Percentiles rank a stretch among this genome's conserved stretches.
phyloP scores from a whole-genome alignment of 2,888 invertebrate species.

The Polydrusus cervinus region DNA sequence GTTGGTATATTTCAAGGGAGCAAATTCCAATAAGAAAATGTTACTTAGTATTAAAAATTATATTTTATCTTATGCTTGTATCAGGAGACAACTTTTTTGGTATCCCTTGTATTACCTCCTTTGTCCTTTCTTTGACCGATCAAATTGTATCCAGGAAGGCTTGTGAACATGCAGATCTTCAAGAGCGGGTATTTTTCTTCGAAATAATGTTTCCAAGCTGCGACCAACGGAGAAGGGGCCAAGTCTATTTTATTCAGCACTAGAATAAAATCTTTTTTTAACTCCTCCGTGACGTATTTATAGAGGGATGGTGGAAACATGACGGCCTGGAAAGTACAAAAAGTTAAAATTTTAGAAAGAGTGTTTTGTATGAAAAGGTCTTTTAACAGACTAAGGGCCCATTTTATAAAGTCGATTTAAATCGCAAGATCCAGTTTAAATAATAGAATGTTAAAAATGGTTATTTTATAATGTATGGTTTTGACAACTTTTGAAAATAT shows the following conservation, averaged over 20 bases:
- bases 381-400: too few relatives aligned
- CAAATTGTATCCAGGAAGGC: constrained; percentile 84
- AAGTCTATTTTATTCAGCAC: constrained; percentile 95
- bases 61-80: too few relatives aligned
- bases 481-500: too few relatives aligned
- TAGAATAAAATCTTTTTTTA: constrained; percentile 89
- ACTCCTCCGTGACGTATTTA: constrained; percentile 81
- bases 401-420: too few relatives aligned
- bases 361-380: too few relatives aligned
- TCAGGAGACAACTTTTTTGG: not conserved
- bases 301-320: constrained; percentile 95
- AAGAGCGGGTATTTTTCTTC: constrained; percentile 80
- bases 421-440: too few relatives aligned
- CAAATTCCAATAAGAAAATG: too few relatives aligned
- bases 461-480: too few relatives aligned
- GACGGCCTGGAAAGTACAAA: constrained; percentile 74
- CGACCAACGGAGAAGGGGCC: constrained; percentile 84
- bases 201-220: constrained; percentile 92
- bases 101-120: constrained; percentile 68
- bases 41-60: too few relatives aligned
- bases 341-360: too few relatives aligned
- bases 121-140: constrained; percentile 75
- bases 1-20: too few relatives aligned
- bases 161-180: constrained; percentile 88
- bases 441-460: too few relatives aligned